phyloP scores from a whole-genome alignment of 2,888 invertebrate genomes.

The Asteroscopus sphinx region DNA sequence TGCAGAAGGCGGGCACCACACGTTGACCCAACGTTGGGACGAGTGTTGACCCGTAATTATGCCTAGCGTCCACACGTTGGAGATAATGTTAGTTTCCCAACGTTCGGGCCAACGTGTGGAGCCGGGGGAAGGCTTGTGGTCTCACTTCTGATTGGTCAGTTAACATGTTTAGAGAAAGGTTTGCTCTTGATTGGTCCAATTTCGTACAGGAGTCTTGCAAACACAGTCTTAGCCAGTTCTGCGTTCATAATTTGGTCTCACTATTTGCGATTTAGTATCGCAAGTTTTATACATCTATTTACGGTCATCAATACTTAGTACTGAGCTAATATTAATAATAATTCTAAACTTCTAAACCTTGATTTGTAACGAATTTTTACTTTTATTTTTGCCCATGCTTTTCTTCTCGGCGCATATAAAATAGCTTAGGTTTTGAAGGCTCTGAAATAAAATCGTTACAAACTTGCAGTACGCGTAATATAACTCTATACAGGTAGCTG shows the following conservation, averaged over 20 bases:
- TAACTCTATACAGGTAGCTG: too few relatives aligned
- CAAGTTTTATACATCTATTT: too few relatives aligned
- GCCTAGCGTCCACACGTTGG: too few relatives aligned
- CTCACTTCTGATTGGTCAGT: constrained; percentile 14
- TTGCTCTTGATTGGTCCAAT: constrained; percentile 24
- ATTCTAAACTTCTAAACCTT: neutral
- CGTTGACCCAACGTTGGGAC: too few relatives aligned
- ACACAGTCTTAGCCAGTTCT: constrained; percentile 11
- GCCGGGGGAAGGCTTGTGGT: too few relatives aligned
- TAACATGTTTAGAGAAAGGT: neutral
- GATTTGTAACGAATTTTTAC: constrained; percentile 4
- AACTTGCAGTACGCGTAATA: too few relatives aligned
- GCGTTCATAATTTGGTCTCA: constrained; percentile 13
- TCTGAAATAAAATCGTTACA: constrained; percentile 21
- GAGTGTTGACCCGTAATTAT: too few relatives aligned
- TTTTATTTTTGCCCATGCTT: neutral
- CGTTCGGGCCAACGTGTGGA: too few relatives aligned
- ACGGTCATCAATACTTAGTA: too few relatives aligned
- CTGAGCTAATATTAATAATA: neutral
- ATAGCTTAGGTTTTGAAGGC: neutral
- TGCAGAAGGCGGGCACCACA: too few relatives aligned
- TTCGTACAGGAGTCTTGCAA: neutral
- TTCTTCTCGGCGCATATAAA: neutral
- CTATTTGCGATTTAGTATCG: constrained; percentile 2
- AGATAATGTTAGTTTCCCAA: too few relatives aligned